These are phyloP conservation scores for Mormoops blainvillei DNA, from an alignment of 2,113 vertebrate genomes.

Conservation along the genomic window DNA sequence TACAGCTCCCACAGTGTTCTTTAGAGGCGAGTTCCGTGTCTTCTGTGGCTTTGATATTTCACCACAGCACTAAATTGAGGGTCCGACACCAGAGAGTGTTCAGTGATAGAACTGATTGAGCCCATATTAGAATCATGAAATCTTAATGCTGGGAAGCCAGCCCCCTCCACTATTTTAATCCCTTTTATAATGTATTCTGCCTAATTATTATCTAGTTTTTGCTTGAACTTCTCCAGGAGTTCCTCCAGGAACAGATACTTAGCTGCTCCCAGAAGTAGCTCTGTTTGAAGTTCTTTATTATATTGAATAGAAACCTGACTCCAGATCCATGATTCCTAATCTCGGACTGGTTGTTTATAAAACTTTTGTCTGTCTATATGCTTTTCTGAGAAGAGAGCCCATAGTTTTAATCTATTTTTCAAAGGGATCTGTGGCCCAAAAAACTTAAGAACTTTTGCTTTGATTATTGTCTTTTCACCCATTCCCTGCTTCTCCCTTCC, in stretches of 20 bases:
- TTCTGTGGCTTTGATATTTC: neutral
- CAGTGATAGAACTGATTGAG: neutral
- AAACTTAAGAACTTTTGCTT: neutral
- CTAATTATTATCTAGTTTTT: neutral
- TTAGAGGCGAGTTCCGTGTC: neutral
- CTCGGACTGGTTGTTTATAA: neutral
- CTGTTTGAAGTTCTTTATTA: neutral
- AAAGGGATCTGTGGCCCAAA: neutral
- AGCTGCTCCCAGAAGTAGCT: neutral
- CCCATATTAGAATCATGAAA: neutral
- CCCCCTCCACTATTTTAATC: neutral
- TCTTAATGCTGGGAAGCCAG: neutral
- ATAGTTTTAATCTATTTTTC: neutral
- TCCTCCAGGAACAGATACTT: neutral
- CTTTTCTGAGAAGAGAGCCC: neutral
- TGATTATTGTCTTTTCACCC: neutral
- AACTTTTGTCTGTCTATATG: neutral
- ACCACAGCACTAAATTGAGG: neutral
- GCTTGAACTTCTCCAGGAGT: no score
- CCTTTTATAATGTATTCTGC: neutral
- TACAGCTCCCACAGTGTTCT: neutral
- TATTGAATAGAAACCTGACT: neutral
- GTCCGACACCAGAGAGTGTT: neutral
- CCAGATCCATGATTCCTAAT: neutral
- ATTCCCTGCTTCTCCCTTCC: neutral